Conservation (phyloP, 2,113 vertebrate species). For the Vireo altiloquus region DNA sequence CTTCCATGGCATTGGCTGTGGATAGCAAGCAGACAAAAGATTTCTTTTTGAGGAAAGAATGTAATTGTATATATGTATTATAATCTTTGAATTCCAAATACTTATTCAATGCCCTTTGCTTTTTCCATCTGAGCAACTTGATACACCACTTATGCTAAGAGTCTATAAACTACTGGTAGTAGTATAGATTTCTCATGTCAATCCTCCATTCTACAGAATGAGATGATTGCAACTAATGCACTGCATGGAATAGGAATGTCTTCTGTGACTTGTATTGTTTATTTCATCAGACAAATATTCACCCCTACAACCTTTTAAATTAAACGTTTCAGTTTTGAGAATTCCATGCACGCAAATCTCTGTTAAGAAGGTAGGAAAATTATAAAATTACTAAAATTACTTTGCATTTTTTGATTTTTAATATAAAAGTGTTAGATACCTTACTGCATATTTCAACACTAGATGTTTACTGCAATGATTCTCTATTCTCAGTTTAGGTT, state of each 20-base stretch:
- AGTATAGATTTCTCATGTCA: not conserved
- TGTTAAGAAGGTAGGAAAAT: not conserved
- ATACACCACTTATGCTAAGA: not conserved
- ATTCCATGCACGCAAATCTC: not conserved
- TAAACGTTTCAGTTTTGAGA: not conserved
- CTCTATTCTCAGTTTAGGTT: not conserved
- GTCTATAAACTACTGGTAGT: not conserved
- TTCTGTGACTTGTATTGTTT: not conserved
- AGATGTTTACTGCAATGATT: not conserved
- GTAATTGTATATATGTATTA: not conserved
- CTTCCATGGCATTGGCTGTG: not conserved
- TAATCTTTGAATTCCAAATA: not conserved
- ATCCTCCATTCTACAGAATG: not conserved
- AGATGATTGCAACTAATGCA: not conserved
- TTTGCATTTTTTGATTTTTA: not conserved
- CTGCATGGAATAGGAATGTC: not conserved
- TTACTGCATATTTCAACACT: not conserved
- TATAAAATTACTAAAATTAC: not conserved
- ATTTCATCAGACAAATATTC: not conserved
- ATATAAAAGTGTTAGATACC: not conserved
- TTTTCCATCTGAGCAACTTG: not conserved
- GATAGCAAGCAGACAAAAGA: not conserved
- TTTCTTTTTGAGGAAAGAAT: constrained; percentile 1
- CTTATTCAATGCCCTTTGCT: not conserved
- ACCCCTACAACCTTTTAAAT: not conserved